phyloP scores from a whole-genome alignment of 2,797 vertebrate genomes.

The Halcyon badia region DNA sequence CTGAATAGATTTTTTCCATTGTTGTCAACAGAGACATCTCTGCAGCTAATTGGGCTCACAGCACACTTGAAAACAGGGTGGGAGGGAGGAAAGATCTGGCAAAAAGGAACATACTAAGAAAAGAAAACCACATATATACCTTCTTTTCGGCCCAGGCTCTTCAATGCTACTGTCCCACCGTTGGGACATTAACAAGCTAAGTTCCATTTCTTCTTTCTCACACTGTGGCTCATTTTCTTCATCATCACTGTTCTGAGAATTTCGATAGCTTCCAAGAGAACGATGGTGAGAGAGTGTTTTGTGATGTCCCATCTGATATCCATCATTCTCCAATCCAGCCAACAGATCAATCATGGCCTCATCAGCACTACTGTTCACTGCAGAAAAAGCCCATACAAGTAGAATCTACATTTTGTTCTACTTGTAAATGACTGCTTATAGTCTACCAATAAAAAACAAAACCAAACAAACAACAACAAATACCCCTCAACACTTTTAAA shows the following conservation, averaged over 20 bases:
- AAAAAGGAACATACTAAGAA: background rate
- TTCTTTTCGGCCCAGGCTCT: slow-evolving; percentile 78
- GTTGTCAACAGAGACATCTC: background rate
- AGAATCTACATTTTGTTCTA: slow-evolving; percentile 33
- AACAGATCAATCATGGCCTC: slow-evolving; percentile 90
- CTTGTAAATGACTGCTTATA: slow-evolving; percentile 2
- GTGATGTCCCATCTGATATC: slow-evolving; percentile 82
- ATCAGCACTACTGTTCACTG: slow-evolving; percentile 89
- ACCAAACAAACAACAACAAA: background rate
- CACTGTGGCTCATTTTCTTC: slow-evolving; percentile 92
- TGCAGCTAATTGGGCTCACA: background rate
- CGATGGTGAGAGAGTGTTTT: slow-evolving; percentile 79
- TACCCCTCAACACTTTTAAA: background rate
- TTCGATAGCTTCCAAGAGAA: slow-evolving; percentile 80
- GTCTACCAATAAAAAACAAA: background rate
- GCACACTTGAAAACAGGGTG: background rate
- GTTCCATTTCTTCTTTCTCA: slow-evolving; percentile 93
- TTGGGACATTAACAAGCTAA: slow-evolving; percentile 96
- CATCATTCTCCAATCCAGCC: slow-evolving; percentile 90
- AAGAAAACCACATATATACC: slow-evolving; percentile 76
- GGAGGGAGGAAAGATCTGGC: background rate
- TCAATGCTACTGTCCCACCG: slow-evolving; percentile 89
- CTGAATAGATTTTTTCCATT: background rate
- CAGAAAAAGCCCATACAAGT: slow-evolving; percentile 47
- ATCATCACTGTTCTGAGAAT: slow-evolving; percentile 94